These are phyloP conservation scores for Perdita meconis DNA, from an alignment of 2,888 invertebrate species.

Conservation along the genomic window DNA sequence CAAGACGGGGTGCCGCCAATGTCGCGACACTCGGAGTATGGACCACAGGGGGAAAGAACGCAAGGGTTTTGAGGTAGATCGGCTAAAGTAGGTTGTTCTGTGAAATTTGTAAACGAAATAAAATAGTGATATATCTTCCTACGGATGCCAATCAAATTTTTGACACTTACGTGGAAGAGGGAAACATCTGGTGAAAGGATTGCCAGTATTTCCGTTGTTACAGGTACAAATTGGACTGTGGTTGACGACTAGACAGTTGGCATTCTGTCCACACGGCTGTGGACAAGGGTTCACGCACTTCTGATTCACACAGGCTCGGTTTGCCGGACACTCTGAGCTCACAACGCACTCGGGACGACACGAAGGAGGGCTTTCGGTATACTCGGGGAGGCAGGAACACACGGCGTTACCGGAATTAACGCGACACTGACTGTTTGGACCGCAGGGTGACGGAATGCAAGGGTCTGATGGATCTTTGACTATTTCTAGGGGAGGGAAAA, in stretches of 20 bases:
- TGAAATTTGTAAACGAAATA: neutral
- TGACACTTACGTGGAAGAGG: slow-evolving; percentile 81
- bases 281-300: slow-evolving; percentile 87
- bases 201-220: slow-evolving; percentile 83
- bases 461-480: slow-evolving; percentile 78
- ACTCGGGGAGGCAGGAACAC: slow-evolving; percentile 87
- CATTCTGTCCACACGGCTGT: slow-evolving; percentile 84
- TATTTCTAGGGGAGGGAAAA: slow-evolving; percentile 6
- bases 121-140: neutral
- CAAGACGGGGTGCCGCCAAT: slow-evolving; percentile 89
- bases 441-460: slow-evolving; percentile 88
- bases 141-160: neutral
- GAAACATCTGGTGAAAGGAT: slow-evolving; percentile 82
- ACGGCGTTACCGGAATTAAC: slow-evolving; percentile 87
- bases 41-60: slow-evolving; percentile 88
- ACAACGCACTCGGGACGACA: slow-evolving; percentile 86
- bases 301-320: slow-evolving; percentile 86
- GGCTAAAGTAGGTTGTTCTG: slow-evolving; percentile 27
- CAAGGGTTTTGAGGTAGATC: slow-evolving; percentile 76
- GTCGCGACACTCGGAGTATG: slow-evolving; percentile 90
- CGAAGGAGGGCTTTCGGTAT: slow-evolving; percentile 87
- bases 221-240: slow-evolving; percentile 85
- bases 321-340: slow-evolving; percentile 86
- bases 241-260: slow-evolving; percentile 78
- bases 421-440: slow-evolving; percentile 91